Percentiles rank a stretch among this genome's conserved stretches.
These are phyloP conservation scores for Himalopsyche anomala DNA, from an alignment of 2,888 invertebrate species.

Conservation along the genomic window DNA sequence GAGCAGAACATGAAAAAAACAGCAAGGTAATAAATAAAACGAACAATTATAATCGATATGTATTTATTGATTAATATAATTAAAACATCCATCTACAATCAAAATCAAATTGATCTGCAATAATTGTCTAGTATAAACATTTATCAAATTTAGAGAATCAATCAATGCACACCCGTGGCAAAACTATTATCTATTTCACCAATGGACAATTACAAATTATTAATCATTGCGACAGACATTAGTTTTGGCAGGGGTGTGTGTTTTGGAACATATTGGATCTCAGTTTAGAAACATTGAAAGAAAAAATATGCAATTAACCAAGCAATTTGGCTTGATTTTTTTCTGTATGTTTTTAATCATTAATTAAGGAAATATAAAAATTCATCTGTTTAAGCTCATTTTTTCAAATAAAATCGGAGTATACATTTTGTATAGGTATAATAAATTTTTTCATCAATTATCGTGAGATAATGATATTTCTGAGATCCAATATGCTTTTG, in stretches of 20 bases:
- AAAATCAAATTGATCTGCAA: constrained; percentile 58
- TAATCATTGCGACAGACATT: constrained; percentile 2
- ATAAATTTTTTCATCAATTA: not conserved
- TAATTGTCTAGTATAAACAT: constrained; percentile 48
- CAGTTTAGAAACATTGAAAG: constrained; percentile 10
- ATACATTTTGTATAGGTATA: not conserved
- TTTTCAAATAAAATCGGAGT: constrained; percentile 8
- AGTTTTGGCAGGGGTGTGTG: constrained; percentile 6
- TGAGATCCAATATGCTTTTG: constrained; percentile 7
- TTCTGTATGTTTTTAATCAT: not conserved
- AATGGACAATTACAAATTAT: not conserved
- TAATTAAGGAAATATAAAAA: not conserved
- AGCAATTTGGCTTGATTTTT: not conserved
- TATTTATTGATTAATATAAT: constrained; percentile 65
- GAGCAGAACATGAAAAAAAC: not conserved
- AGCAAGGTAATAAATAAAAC: constrained; percentile 58
- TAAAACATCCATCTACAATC: constrained; percentile 66
- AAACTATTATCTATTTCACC: not conserved
- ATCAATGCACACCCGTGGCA: not conserved
- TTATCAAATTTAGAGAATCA: constrained; percentile 36
- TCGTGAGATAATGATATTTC: not conserved
- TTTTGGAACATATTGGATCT: constrained; percentile 8
- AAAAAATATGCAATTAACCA: not conserved
- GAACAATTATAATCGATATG: constrained; percentile 65
- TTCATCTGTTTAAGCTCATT: not conserved